Evolutionary conservation across 2,888 invertebrate species (phyloP).

Genomic region (Anoplius nigerrimus): DNA sequence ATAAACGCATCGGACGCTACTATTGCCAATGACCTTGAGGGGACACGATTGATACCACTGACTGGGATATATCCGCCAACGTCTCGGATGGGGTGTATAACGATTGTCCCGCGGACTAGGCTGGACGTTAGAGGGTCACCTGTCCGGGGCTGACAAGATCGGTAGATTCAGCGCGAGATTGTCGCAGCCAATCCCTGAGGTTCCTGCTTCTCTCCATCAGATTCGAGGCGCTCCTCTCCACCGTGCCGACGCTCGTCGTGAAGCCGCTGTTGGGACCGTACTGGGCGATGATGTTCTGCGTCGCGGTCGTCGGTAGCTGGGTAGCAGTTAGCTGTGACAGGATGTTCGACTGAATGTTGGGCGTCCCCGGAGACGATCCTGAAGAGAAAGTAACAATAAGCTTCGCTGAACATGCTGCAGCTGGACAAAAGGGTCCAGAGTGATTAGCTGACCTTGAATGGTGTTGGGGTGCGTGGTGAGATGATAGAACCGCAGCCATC

Average conservation of each 20-base stretch:
- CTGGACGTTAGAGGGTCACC: constrained; percentile 66
- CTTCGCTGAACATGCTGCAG: not conserved
- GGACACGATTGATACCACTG: too few relatives aligned
- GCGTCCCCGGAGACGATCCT: constrained; percentile 69
- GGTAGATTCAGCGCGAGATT: constrained; percentile 73
- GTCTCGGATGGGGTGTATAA: too few relatives aligned
- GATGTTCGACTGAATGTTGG: constrained; percentile 72
- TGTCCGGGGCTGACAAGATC: constrained; percentile 71
- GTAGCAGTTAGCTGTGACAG: constrained; percentile 67
- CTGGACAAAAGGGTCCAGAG: too few relatives aligned
- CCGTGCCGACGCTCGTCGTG: constrained; percentile 71
- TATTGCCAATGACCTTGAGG: not conserved
- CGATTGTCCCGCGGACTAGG: too few relatives aligned
- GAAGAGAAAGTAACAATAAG: not conserved
- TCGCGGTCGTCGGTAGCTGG: constrained; percentile 67
- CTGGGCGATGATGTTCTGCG: constrained; percentile 73
- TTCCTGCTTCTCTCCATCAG: constrained; percentile 81
- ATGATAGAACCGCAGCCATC: constrained; percentile 76
- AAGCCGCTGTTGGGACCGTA: constrained; percentile 72
- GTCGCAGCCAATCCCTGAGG: constrained; percentile 82
- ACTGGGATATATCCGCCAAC: too few relatives aligned
- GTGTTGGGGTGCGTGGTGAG: constrained; percentile 63
- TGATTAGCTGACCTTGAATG: constrained; percentile 58
- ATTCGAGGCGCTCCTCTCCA: constrained; percentile 79
- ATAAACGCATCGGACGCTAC: not conserved